Base-by-base conservation (phyloP, 1,140 invertebrate genomes). In the Anoplolepis gracilipes region DNA sequence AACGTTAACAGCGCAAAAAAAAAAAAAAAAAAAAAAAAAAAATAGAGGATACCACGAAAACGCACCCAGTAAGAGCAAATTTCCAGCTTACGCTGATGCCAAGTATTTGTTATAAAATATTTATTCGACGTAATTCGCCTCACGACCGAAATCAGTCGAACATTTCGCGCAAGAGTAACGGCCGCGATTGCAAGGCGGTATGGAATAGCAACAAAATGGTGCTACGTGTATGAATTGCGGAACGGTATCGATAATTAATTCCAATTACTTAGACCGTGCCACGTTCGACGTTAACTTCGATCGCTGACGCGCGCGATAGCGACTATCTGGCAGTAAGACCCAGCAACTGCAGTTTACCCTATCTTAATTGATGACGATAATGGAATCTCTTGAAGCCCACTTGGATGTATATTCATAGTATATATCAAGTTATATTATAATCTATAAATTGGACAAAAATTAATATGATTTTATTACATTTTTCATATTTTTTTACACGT, bases 61-160 rank as follows among this genome's bases (percentile, higher is more conserved):
- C n/a, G n/a, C n/a, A n/a, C n/a, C n/a, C 61, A n/a, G 13, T 69
- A 79, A 79, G 33, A 79, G 55, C 55, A 79, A 79, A 79, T 79
- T 55, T 16, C 10, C 77, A 10, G 33, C 33, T 62, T 46, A 16
- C 59, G 13, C 28, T 36, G 46, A 46, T 36, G 46, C 64, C 64
- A 57, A 69, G 64, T 70, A 64, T 79, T 79, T 33, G 77, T 79
- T 79, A 69, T 46, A 79, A 79, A 79, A 79, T 79, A 79, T 79
- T 70, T 79, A 79, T 79, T 13, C 77, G 46, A 1, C 33, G 64
- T 79, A 79, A 79, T 79, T 79, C 77, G 69, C 46, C 55, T 49
- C 16, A n/a, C 46, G 46, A 33, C n/a, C 72, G 53, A 49, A 5
- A 49, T 19, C 39, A 33, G n/a, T 33, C 70, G 70, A 30, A 64